Evolutionary conservation across 2,113 vertebrate species (phyloP).

Genomic region (Todiramphus saurophagus): DNA sequence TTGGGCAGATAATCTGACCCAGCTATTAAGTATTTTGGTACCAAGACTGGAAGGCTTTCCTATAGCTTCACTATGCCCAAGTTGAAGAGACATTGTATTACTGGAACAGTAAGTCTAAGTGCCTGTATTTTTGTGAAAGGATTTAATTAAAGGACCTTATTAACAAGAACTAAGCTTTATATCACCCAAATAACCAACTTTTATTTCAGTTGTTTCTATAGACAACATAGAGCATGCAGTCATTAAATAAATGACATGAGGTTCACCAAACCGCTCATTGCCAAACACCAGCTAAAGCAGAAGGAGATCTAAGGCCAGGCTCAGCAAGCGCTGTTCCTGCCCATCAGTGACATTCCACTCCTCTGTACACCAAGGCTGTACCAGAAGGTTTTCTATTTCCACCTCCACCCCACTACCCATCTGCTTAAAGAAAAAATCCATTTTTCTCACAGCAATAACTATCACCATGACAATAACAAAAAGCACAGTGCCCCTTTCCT

Average conservation of each 20-base stretch:
- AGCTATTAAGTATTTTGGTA: background rate
- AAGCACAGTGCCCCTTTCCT: background rate
- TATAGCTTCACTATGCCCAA: background rate
- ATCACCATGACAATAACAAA: background rate
- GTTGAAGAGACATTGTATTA: background rate
- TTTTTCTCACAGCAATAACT: background rate
- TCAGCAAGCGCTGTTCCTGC: background rate
- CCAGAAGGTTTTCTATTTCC: background rate
- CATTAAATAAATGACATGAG: rapidly evolving
- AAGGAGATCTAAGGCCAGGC: background rate
- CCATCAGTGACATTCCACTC: rapidly evolving
- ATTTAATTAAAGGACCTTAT: background rate
- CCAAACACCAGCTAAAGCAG: background rate
- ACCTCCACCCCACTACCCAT: background rate
- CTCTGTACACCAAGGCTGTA: background rate
- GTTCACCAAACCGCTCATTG: background rate
- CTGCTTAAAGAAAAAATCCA: background rate
- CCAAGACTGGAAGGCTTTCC: background rate
- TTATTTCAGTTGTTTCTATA: background rate
- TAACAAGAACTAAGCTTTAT: background rate
- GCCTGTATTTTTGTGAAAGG: background rate
- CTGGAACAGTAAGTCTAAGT: background rate
- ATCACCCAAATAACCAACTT: background rate
- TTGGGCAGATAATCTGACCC: background rate
- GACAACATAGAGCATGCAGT: rapidly evolving